Conservation (phyloP, 1,140 invertebrate species). For the Augochlora pura region DNA sequence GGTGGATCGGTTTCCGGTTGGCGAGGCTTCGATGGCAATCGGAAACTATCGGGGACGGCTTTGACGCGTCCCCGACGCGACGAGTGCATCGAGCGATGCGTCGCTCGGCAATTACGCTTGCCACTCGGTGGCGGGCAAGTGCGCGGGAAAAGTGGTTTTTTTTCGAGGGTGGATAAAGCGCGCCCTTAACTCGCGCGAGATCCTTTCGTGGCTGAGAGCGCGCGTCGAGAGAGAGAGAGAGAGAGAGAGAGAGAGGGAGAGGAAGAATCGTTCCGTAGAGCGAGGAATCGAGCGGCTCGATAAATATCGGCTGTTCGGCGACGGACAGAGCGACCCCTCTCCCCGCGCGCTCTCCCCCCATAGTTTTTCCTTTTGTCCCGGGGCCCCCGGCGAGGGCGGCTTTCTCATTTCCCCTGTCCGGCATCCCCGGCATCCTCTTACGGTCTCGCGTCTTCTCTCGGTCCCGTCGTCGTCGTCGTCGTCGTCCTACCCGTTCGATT, state of each 20-base stretch:
- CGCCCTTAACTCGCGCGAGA: constrained; percentile 16
- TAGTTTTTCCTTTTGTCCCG: constrained; percentile 52
- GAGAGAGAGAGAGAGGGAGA: too few species aligned
- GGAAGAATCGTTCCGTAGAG: constrained; percentile 15
- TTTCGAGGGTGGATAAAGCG: constrained; percentile 17
- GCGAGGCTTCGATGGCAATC: neutral
- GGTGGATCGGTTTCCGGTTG: neutral
- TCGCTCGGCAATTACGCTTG: constrained; percentile 28
- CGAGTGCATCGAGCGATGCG: constrained; percentile 11
- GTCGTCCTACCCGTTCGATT: constrained; percentile 58
- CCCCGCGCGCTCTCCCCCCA: neutral
- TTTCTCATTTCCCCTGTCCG: constrained; percentile 56
- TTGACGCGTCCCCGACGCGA: neutral
- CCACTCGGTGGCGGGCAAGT: constrained; percentile 6
- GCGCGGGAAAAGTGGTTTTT: constrained; percentile 23
- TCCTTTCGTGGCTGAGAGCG: constrained; percentile 29
- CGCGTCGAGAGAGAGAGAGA: too few species aligned
- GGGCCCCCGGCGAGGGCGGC: constrained; percentile 26
- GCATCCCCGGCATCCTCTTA: constrained; percentile 38
- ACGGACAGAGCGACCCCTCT: constrained; percentile 27
- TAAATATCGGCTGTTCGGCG: constrained; percentile 52
- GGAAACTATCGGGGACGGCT: neutral
- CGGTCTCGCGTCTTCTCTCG: constrained; percentile 31
- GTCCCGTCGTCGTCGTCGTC: constrained; percentile 55
- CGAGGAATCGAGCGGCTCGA: constrained; percentile 46